Base-by-base conservation (phyloP, 2,113 vertebrate genomes). In the Fukomys damarensis region DNA sequence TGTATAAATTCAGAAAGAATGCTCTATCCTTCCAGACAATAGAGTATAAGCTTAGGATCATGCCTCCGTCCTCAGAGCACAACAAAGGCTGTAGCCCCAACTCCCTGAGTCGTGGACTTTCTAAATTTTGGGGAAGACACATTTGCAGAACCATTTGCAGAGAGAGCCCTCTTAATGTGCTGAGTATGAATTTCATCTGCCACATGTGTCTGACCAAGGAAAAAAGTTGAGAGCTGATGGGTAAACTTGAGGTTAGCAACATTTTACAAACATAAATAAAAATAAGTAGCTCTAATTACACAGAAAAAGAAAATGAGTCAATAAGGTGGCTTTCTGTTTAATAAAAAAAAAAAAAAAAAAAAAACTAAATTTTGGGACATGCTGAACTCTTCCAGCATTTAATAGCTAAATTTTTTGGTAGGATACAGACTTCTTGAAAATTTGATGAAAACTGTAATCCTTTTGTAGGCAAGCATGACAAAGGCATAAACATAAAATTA, bases 191-290 rank as follows among this genome's bases (percentile, higher is more conserved):
- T 90, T 90, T 88, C 38, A 81, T 41, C 24, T 66, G 38, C 30
- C 49, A n/a, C 4, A 16, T 72, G 6, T 79, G 32, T 65, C 56
- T 86, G 13, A 66, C 46, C 19, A 80, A 77, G 30, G 66, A 56
- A 87, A 96, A 80, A 86, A 86, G 66, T 3, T 94, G 32, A 96
- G 41, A 74, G 20, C 20, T 65, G 12, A 41, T 56, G 28, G 4
- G 10, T 87, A 89, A 82, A 63, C 84, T 79, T 32, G 41, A 86
- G 26, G 2, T 86, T 93, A 22, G 5, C 12, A 14, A n/a, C 4
- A 32, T 79, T 96, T 86, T 83, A 76, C 59, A 89, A 74, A 61
- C n/a, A 54, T 76, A 49, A 80, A 61, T 14, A 95, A 72, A 77
- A 79, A 66, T 20, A 52, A 76, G 13, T 17, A 88, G 7, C 28